Evolutionary conservation across 37 sponge, comb jelly and placozoan genomes (phyloP), one percentile per base, ranked within the genome.

Genomic region (Diacarnus erythraeanus): DNA sequence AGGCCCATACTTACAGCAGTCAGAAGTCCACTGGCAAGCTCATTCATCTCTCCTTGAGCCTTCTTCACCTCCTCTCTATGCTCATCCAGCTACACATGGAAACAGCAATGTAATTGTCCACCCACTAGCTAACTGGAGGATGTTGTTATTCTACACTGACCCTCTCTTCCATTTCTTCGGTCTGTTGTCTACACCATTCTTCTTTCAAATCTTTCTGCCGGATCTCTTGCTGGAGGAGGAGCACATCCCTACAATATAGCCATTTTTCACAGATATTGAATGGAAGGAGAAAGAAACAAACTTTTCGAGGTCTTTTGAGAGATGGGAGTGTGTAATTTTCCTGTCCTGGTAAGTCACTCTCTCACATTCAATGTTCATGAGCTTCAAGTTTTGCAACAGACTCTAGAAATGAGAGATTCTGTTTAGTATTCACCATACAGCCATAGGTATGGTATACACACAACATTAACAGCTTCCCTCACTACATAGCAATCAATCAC

Each of bases 401-500:
- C 40, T 71, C 71, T 71, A 71, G 5, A 71, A 1, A 71, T 41
- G n/a, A 22, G 1, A 42, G 40, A n/a, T n/a, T n/a, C n/a, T n/a
- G n/a, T n/a, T n/a, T n/a, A n/a, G n/a, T n/a, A n/a, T n/a, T n/a
- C n/a, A n/a, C n/a, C n/a, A n/a, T n/a, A n/a, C n/a, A n/a, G n/a
- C n/a, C 51, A 47, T 12, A 47, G 12, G 51, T 47, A 47, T 47
- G 12, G 12, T 47, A 47, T 12, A 47, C 6, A 12, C 12, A 47
- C 51, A 47, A 12, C 12, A 47, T 47, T 47, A n/a, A n/a, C n/a
- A n/a, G n/a, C n/a, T n/a, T n/a, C n/a, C n/a, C n/a, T n/a, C n/a
- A n/a, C n/a, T n/a, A n/a, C n/a, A 54, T 17, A 54, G 17, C 56
- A 20, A 10, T 54, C 17, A 54, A 10, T 54, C 17, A 76, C 77